Percentiles rank a stretch among this genome's conserved stretches.
These are phyloP conservation scores for Piprites chloris DNA, from an alignment of 2,113 vertebrate species.

Conservation along the genomic window DNA sequence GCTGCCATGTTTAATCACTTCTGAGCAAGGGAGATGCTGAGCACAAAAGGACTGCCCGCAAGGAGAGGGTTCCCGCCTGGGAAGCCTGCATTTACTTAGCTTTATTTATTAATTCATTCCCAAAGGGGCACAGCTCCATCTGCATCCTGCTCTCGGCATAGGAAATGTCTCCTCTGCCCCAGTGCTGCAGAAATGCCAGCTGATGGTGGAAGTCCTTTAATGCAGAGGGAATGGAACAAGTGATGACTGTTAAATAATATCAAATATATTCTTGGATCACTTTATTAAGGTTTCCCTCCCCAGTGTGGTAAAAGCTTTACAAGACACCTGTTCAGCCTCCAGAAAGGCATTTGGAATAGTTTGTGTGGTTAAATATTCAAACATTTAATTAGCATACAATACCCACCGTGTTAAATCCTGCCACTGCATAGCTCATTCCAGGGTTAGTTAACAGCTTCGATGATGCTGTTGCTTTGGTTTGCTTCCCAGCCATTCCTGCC, in stretches of 20 bases:
- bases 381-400: constrained; percentile 69
- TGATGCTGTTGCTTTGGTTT: not conserved
- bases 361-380: constrained; percentile 71
- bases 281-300: constrained; percentile 57
- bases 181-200: not conserved
- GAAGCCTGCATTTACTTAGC: constrained; percentile 29
- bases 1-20: constrained; percentile 64
- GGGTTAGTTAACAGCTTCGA: constrained; percentile 1
- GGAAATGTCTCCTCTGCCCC: constrained; percentile 10
- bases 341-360: constrained; percentile 63
- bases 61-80: constrained; percentile 15
- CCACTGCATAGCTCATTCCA: constrained; percentile 30
- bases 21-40: not conserved
- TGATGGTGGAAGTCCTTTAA: constrained; percentile 25
- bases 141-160: not conserved
- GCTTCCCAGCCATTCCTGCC: not conserved
- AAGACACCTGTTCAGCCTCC: constrained; percentile 25
- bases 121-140: constrained; percentile 19
- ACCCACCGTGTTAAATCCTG: constrained; percentile 56
- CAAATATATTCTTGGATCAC: constrained; percentile 55
- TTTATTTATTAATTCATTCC: constrained; percentile 52
- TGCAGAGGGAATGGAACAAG: constrained; percentile 15
- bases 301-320: constrained; percentile 11
- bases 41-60: not conserved
- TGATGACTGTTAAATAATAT: constrained; percentile 4